Conservation (phyloP, 1,140 invertebrate species). For the Pantala flavescens region DNA sequence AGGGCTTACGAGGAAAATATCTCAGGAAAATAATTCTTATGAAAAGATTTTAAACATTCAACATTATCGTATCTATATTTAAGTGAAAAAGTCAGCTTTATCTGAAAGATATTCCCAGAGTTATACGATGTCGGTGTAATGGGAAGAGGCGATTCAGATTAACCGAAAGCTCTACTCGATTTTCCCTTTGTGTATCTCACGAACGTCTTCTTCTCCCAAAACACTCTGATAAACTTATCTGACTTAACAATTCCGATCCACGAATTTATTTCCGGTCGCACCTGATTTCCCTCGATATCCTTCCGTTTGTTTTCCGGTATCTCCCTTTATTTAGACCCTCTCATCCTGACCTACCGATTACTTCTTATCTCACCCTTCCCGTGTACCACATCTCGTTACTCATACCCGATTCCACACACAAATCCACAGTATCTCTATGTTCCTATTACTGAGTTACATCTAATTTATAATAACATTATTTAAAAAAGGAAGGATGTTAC, state of each 20-base stretch:
- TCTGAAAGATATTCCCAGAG: too few species aligned
- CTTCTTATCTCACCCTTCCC: neutral
- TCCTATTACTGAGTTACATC: too few species aligned
- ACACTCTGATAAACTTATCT: neutral
- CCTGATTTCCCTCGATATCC: neutral
- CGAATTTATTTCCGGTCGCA: neutral
- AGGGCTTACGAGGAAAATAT: too few species aligned
- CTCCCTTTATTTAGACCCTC: neutral
- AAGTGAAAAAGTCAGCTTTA: too few species aligned
- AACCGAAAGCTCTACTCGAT: neutral
- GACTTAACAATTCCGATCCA: neutral
- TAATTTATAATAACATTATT: too few species aligned
- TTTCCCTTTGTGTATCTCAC: neutral
- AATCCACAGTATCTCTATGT: neutral
- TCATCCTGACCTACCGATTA: neutral
- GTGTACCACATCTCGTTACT: neutral
- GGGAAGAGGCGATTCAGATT: too few species aligned
- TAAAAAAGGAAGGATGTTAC: too few species aligned
- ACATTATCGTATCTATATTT: too few species aligned
- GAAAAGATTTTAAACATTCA: too few species aligned
- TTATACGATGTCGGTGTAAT: too few species aligned
- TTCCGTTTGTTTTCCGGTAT: neutral
- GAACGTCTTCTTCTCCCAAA: neutral
- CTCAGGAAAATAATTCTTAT: too few species aligned
- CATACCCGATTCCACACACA: neutral